Conservation (phyloP, 2,888 invertebrate genomes). For the Sarcophaga variegata region DNA sequence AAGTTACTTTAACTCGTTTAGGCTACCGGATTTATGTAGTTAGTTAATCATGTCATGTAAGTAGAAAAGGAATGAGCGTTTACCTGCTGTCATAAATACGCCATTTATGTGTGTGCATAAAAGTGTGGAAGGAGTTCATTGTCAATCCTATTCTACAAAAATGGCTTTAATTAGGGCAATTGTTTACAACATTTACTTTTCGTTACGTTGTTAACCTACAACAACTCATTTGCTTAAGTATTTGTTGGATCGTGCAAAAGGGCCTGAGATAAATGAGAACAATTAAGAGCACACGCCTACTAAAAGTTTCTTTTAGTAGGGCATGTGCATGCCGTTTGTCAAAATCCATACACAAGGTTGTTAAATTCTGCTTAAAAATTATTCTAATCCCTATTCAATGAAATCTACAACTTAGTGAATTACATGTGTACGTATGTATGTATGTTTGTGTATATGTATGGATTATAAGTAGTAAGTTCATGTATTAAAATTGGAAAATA, state of each 20-base stretch:
- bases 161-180: conserved; percentile 78
- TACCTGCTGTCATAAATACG: neutral
- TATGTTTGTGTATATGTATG: neutral
- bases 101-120: neutral
- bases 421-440: no score
- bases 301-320: conserved; percentile 52
- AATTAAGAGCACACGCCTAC: conserved; percentile 63
- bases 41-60: conserved; percentile 1
- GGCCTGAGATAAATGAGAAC: conserved; percentile 11
- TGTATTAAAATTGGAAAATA: conserved; percentile 69
- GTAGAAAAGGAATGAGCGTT: conserved; percentile 8
- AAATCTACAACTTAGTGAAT: conserved; percentile 30
- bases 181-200: conserved; percentile 80
- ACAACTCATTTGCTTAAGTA: conserved; percentile 50
- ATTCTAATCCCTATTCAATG: conserved; percentile 73
- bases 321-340: conserved; percentile 33
- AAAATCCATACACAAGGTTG: conserved; percentile 49
- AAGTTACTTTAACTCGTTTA: conserved; percentile 79
- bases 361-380: conserved; percentile 78
- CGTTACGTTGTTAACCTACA: conserved; percentile 69
- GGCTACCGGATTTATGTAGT: conserved; percentile 77
- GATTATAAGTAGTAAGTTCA: neutral
- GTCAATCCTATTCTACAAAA: conserved; percentile 73
- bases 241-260: conserved; percentile 26
- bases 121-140: conserved; percentile 5